Conservation (phyloP, 2,113 vertebrate genomes). For the Pelusios castaneus region DNA sequence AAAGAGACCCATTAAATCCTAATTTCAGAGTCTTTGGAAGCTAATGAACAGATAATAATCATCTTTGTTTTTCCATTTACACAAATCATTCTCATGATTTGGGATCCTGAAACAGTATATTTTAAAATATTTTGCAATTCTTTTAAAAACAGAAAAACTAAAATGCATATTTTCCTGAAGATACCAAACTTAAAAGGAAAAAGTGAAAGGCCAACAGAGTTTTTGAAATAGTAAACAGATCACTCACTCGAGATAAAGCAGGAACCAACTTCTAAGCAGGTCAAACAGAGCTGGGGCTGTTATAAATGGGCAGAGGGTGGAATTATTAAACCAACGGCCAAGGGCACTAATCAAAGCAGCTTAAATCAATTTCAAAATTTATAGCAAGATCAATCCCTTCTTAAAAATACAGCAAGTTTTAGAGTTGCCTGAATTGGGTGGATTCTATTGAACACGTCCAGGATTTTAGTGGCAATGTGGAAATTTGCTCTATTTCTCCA, state of each 20-base stretch:
- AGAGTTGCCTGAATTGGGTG: not conserved
- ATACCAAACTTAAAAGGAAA: slow-evolving; percentile 24
- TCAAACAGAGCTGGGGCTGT: not conserved
- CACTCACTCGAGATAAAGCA: not conserved
- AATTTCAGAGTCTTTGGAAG: not conserved
- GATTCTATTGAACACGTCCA: not conserved
- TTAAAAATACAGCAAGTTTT: not conserved
- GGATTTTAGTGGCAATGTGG: not conserved
- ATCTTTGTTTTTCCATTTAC: not conserved
- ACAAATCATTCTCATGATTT: not conserved
- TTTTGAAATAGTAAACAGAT: not conserved
- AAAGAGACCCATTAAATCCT: not conserved
- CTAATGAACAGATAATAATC: not conserved
- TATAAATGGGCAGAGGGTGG: not conserved
- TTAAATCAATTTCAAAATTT: not conserved
- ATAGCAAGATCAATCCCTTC: not conserved
- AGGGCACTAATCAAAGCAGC: not conserved
- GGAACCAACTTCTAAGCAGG: not conserved
- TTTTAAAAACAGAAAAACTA: slow-evolving; percentile 29
- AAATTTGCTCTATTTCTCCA: not conserved
- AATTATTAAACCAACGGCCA: not conserved
- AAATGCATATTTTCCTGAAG: slow-evolving; percentile 19
- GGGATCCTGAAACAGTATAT: not conserved
- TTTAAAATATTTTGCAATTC: not conserved
- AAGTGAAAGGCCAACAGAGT: slow-evolving; percentile 1